Percentiles rank a stretch among this genome's conserved stretches.
Conservation (phyloP, 2,888 invertebrate genomes). For the Meganola albula region DNA sequence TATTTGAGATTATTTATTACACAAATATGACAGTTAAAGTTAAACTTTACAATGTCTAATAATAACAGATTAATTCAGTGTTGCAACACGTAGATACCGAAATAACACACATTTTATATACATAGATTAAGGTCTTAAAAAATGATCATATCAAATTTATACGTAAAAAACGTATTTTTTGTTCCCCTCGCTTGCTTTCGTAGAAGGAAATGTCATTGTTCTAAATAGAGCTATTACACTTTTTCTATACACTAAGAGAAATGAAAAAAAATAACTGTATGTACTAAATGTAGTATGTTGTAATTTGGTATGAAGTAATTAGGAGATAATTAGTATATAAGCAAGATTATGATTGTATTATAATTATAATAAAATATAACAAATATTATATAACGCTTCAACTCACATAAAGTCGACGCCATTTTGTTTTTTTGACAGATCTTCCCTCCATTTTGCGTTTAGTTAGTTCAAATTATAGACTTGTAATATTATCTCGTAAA, state of each 20-base stretch:
- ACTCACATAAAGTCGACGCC: slow-evolving; percentile 6
- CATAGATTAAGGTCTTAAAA: slow-evolving; percentile 56
- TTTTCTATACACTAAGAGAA: slow-evolving; percentile 49
- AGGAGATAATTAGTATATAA: slow-evolving; percentile 46
- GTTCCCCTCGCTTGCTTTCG: slow-evolving; percentile 57
- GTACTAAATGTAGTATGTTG: slow-evolving; percentile 66
- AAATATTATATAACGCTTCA: no score
- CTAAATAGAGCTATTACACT: slow-evolving; percentile 39
- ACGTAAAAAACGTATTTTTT: slow-evolving; percentile 57
- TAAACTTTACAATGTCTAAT: no score
- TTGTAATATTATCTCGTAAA: no score
- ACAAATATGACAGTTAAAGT: no score
- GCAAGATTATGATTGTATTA: slow-evolving; percentile 58
- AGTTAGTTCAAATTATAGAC: no score
- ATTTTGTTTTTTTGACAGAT: slow-evolving; percentile 10
- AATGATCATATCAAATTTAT: slow-evolving; percentile 76
- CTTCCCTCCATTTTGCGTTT: slow-evolving; percentile 31
- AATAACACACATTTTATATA: slow-evolving; percentile 37
- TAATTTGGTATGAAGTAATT: slow-evolving; percentile 65
- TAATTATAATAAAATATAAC: neutral
- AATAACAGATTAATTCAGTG: no score
- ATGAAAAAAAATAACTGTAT: slow-evolving; percentile 50
- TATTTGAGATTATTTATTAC: slow-evolving; percentile 19
- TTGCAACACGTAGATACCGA: neutral
- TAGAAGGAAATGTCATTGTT: slow-evolving; percentile 42